phyloP scores from a whole-genome alignment of 2,888 invertebrate species.

The Philonicus albiceps region DNA sequence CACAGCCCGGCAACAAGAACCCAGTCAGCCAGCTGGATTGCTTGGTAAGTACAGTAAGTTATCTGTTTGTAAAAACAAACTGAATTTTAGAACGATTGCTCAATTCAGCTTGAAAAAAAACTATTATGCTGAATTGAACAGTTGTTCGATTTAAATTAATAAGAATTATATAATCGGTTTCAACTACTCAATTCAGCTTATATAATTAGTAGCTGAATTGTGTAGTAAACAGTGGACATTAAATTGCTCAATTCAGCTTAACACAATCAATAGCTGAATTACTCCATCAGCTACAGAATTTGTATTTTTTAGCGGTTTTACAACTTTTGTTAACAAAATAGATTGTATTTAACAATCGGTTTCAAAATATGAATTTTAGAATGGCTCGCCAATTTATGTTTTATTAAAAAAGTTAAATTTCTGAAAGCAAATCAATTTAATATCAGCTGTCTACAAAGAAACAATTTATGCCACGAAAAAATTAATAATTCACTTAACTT shows the following conservation, averaged over 20 bases:
- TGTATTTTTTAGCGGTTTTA: too few relatives aligned
- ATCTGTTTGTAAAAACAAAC: neutral
- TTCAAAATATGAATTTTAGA: neutral
- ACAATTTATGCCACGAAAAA: neutral
- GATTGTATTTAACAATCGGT: too few relatives aligned
- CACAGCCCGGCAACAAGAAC: slow-evolving; percentile 77
- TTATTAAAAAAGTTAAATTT: neutral
- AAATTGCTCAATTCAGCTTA: neutral
- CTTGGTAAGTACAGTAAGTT: slow-evolving; percentile 66
- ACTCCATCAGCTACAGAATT: too few relatives aligned
- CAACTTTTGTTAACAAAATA: too few relatives aligned
- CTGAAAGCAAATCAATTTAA: neutral
- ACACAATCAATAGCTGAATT: neutral
- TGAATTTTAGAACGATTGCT: neutral
- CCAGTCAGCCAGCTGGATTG: slow-evolving; percentile 88
- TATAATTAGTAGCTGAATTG: neutral
- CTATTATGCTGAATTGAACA: too few relatives aligned
- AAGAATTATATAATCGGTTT: too few relatives aligned
- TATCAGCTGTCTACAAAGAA: neutral
- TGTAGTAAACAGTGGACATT: neutral
- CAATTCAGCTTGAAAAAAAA: too few relatives aligned
- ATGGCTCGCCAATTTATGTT: too few relatives aligned
- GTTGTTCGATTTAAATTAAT: too few relatives aligned
- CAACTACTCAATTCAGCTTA: neutral
- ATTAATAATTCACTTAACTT: slow-evolving; percentile 38